Conservation (phyloP, 2,888 invertebrate genomes). For the Ochropleura plecta region DNA sequence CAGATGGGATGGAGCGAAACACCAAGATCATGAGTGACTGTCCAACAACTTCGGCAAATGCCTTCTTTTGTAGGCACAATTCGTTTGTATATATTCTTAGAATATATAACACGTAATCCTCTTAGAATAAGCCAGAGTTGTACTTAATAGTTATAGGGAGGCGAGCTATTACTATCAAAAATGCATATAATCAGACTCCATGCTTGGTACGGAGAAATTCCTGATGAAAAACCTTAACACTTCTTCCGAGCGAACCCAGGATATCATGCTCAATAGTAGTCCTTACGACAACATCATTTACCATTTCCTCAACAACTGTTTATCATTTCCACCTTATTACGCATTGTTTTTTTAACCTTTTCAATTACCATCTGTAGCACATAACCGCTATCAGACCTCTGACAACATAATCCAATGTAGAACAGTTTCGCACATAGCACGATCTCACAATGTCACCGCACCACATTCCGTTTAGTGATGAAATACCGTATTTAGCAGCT, state of each 20-base stretch:
- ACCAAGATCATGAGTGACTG: constrained; percentile 5
- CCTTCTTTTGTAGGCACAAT: neutral
- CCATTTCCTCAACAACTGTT: too few relatives aligned
- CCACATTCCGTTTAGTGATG: constrained; percentile 66
- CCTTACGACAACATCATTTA: neutral
- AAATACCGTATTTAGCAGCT: constrained; percentile 68
- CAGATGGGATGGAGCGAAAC: constrained; percentile 13
- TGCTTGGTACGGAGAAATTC: neutral
- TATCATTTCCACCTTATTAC: neutral
- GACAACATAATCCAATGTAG: constrained; percentile 23
- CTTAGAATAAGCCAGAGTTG: neutral
- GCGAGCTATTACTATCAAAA: neutral
- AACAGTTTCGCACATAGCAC: constrained; percentile 38
- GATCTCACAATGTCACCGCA: constrained; percentile 64
- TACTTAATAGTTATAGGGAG: neutral
- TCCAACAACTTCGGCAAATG: neutral
- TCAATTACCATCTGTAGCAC: constrained; percentile 25
- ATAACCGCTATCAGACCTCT: constrained; percentile 48
- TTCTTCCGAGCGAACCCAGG: too few relatives aligned
- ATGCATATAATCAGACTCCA: neutral
- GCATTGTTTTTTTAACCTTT: constrained; percentile 16
- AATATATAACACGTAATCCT: neutral
- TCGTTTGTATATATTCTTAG: neutral
- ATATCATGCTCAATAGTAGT: neutral
- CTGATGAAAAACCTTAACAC: too few relatives aligned